Base-by-base conservation (phyloP, 2,888 invertebrate species). In the Ennomos erosarius region DNA sequence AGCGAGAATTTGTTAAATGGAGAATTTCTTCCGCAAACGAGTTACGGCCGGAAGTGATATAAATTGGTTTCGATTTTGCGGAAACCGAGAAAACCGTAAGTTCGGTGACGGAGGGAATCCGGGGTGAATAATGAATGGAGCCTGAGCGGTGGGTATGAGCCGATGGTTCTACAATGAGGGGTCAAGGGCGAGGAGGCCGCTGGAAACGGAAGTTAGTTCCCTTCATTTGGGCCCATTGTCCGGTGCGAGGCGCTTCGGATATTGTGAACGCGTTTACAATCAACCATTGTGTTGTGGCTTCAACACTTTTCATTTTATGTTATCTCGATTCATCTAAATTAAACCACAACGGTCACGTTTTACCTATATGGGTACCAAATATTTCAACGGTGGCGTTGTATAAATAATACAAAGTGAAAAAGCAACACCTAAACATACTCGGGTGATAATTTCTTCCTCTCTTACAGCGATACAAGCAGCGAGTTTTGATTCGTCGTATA, bases 21-120 rank as follows among this genome's bases (percentile, higher is more conserved):
- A 34, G 44, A 46, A 33, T 34, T 38, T 46, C 34, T 45, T 40
- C 38, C 11, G 11, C n/a, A 12, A 36, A 45, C 40, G 51, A 55
- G 51, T 51, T 55, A 11, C 38, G 38, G 39, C 46, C 59, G 59
- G 59, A 55, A 55, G 51, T 47, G 51, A 51, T 60, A 48, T 51
- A 60, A 55, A 60, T 60, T 60, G 55, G 55, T 60, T 60, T 60
- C 51, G 59, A 60, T 60, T 39, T 51, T 43, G 46, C 50, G 50
- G 59, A 54, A 54, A 54, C 59, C 45, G 54, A 54, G 58, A 53
- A 51, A 53, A 54, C 53, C 45, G 54, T 59, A 58, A 58, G 57
- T 58, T 38, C 10, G 38, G 37, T 26, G 26, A 26, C 26, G 2
- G 10, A 9, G 10, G 37, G 46, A 9, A 9, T 10, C 16, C n/a